Base-by-base conservation (phyloP, 1,140 invertebrate genomes). In the Psilanteris sp. region DNA sequence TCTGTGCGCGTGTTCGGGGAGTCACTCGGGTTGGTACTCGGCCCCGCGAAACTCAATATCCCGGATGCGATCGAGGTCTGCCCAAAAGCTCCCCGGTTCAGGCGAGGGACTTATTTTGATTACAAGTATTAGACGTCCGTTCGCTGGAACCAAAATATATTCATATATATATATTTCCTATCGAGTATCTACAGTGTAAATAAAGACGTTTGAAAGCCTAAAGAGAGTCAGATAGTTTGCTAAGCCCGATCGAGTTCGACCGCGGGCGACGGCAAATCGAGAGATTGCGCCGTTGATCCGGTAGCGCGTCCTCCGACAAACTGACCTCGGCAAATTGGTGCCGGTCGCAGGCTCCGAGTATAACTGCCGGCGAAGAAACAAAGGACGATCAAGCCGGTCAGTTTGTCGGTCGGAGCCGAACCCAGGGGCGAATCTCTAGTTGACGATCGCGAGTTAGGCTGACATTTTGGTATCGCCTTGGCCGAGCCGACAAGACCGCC, bases 51-150 rank as follows among this genome's bases (percentile, higher is more conserved):
- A 50, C 43, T 59, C 44, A 20, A 14, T 8, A 37, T 31, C 27
- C 44, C 41, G 32, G 34, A 4, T 31, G 14, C 29, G 43, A 46
- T 64, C 41, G 34, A 57, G 48, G 36, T 43, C 22, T 9, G 10
- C 18, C 59, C 31, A 36, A 52, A 59, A 36, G 48, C 48, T 59
- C 54, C 36, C 43, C 20, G 66, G 44, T 57, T 59, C 66, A 14
- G 43, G 27, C 54, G 52, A 50, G 32, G 66, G 52, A 70, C 46
- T 57, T 54, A 54, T 72, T 64, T 72, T 64, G 68, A 64, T 72
- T 72, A 72, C 57, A 39, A 62, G 55, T 71, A 61, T 71, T 44
- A 59, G 32, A 59, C 44, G 44, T 70, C 54, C 52, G 27, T 59
- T 43, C 64, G 48, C 50, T 37, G 32, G 24, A 68, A 59, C 43